Conservation (phyloP, 2,797 vertebrate genomes). For the Phrynocephalus guinanensis region DNA sequence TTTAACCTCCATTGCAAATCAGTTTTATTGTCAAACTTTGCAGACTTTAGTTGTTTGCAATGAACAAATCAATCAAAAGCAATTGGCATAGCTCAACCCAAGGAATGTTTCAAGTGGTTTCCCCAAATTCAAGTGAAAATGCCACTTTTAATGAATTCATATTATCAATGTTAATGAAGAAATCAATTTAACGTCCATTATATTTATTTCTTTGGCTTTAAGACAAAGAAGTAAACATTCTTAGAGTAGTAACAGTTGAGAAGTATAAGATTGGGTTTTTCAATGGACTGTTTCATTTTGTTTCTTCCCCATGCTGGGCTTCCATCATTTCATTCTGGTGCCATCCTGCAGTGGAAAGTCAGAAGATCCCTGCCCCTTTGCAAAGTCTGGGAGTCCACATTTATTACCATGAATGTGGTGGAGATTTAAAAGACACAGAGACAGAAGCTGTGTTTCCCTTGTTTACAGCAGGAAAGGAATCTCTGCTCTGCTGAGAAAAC, state of each 20-base stretch:
- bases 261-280: background rate
- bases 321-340: constrained; percentile 55
- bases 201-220: constrained; percentile 52
- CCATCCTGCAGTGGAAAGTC: constrained; percentile 65
- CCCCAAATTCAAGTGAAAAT: too few species aligned
- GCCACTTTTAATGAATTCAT: too few species aligned
- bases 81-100: too few species aligned
- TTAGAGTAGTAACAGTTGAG: constrained; percentile 66
- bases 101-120: too few species aligned
- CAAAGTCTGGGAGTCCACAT: constrained; percentile 40
- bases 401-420: constrained; percentile 60
- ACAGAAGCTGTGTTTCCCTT: constrained; percentile 48
- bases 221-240: constrained; percentile 42
- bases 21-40: too few species aligned
- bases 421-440: constrained; percentile 71
- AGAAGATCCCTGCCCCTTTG: constrained; percentile 48
- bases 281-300: too few species aligned
- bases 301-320: constrained; percentile 42
- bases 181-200: constrained; percentile 5
- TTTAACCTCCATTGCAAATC: too few species aligned
- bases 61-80: too few species aligned
- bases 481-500: constrained; percentile 65
- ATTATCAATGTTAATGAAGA: constrained; percentile 7
- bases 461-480: constrained; percentile 73
- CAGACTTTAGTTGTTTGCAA: too few species aligned